Percentiles rank a stretch among this genome's conserved stretches.
Conservation (phyloP, 2,113 vertebrate species). For the Dromiciops gliroides region DNA sequence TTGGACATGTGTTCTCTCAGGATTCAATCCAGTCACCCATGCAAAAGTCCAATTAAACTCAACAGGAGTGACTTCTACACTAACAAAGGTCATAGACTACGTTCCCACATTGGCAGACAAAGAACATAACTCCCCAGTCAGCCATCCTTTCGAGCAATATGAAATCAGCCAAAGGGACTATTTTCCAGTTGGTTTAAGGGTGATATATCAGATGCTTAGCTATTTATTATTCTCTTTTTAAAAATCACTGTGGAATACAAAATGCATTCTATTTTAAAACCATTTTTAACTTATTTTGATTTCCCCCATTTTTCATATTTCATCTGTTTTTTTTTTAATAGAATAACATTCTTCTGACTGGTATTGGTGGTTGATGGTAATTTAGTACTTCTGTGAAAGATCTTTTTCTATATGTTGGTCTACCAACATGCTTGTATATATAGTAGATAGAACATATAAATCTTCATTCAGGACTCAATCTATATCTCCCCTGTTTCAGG, state of each 20-base stretch:
- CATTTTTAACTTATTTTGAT: not conserved
- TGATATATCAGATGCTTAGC: not conserved
- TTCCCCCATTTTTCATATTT: not conserved
- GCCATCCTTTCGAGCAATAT: not conserved
- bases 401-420: not conserved
- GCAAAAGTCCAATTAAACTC: slow-evolving; percentile 15
- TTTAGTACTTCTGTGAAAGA: not conserved
- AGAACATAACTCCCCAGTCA: not conserved
- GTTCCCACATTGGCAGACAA: not conserved
- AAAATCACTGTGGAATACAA: not conserved
- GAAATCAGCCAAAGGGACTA: slow-evolving; percentile 16
- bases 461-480: not conserved
- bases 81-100: not conserved
- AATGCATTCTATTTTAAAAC: slow-evolving; percentile 9
- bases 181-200: slow-evolving; percentile 24
- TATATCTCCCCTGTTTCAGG: not conserved
- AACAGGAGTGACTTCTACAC: not conserved
- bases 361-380: not conserved
- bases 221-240: not conserved
- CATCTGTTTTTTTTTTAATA: not conserved
- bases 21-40: slow-evolving; percentile 18
- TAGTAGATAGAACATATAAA: not conserved
- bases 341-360: not conserved
- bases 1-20: not conserved
- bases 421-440: not conserved